phyloP scores from a whole-genome alignment of 2,113 vertebrate genomes.

The Fulica atra region DNA sequence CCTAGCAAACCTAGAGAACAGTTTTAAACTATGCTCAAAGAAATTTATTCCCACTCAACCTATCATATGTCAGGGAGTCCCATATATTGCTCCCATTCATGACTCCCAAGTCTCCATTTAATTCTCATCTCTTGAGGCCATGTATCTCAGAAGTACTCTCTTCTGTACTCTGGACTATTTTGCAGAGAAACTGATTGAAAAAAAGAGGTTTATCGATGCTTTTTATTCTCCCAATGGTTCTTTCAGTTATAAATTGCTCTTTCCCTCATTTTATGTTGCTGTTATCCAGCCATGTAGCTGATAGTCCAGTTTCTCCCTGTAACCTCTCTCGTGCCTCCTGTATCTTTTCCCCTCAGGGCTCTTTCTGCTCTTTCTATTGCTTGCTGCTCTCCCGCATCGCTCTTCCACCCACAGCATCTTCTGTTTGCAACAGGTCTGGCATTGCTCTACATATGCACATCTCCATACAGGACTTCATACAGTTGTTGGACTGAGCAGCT shows the following conservation, averaged over 20 bases:
- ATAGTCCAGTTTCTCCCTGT: not conserved
- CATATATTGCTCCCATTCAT: not conserved
- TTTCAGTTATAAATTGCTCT: not conserved
- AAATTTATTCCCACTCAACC: constrained; percentile 17
- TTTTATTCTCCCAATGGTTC: not conserved
- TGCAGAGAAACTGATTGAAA: not conserved
- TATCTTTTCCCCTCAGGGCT: not conserved
- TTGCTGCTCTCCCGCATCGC: not conserved
- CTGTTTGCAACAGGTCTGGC: not conserved
- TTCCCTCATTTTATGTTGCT: not conserved
- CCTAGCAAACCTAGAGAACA: not conserved
- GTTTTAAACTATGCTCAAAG: not conserved
- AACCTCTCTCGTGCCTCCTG: not conserved
- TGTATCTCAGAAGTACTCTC: not conserved
- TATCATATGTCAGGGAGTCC: not conserved
- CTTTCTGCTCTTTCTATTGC: not conserved
- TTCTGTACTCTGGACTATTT: not conserved
- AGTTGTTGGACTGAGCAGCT: not conserved
- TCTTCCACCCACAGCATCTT: not conserved
- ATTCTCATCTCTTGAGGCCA: not conserved
- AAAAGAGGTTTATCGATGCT: not conserved
- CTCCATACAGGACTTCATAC: fast-evolving
- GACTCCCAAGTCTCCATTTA: not conserved
- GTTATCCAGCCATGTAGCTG: not conserved
- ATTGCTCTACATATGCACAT: not conserved